phyloP scores from a whole-genome alignment of 2,888 invertebrate species.

The Bruchidius siliquastri region DNA sequence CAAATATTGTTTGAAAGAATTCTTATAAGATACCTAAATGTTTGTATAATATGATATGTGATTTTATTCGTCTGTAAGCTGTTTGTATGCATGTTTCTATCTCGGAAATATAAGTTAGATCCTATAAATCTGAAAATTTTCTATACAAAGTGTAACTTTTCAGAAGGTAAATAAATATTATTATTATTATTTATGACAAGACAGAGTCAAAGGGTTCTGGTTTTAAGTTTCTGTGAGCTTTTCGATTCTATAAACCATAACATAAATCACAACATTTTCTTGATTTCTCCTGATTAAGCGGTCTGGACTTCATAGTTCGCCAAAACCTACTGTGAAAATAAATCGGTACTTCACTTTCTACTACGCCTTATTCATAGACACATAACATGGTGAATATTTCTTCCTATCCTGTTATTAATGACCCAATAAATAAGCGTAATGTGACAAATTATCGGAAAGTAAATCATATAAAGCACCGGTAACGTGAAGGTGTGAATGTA shows the following conservation, averaged over 20 bases:
- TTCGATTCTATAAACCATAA: not conserved
- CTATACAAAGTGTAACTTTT: too few relatives aligned
- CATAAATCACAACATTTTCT: not conserved
- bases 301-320: not conserved
- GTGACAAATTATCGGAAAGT: constrained; percentile 30
- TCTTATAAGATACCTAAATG: too few relatives aligned
- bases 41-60: too few relatives aligned
- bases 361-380: constrained; percentile 24
- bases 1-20: too few relatives aligned
- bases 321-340: not conserved
- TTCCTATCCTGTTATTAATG: constrained; percentile 30
- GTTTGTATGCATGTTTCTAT: too few relatives aligned
- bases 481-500: constrained; percentile 16
- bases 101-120: too few relatives aligned
- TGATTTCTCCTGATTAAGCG: not conserved
- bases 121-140: too few relatives aligned
- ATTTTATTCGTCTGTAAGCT: too few relatives aligned
- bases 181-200: too few relatives aligned
- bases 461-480: constrained; percentile 22
- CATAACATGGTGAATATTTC: constrained; percentile 25
- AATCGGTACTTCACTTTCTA: constrained; percentile 19
- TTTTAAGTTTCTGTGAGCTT: not conserved
- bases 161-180: too few relatives aligned
- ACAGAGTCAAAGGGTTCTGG: too few relatives aligned
- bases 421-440: constrained; percentile 30